phyloP scores from a whole-genome alignment of 2,888 invertebrate species.

The Microplitis manilae region DNA sequence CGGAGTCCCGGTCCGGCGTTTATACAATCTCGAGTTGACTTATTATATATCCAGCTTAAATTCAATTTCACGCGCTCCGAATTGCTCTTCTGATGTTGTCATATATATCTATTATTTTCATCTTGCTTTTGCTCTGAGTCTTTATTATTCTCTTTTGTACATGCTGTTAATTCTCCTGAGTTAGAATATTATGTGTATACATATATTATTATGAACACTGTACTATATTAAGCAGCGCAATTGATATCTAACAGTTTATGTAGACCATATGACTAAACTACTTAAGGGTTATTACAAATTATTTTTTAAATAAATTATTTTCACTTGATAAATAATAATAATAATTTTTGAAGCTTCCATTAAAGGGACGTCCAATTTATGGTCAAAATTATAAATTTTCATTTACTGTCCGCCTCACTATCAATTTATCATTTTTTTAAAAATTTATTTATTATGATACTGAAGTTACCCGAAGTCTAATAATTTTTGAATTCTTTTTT shows the following conservation, averaged over 20 bases:
- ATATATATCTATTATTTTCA: background rate
- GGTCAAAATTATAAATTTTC: too few species aligned
- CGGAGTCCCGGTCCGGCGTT: conserved; percentile 46
- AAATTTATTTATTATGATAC: too few species aligned
- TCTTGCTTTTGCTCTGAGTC: background rate
- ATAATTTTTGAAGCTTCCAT: too few species aligned
- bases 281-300: background rate
- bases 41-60: conserved; percentile 39
- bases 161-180: background rate
- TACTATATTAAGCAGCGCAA: conserved; percentile 14
- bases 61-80: conserved; percentile 46
- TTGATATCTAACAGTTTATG: conserved; percentile 19
- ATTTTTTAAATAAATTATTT: background rate
- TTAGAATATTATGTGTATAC: background rate
- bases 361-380: too few species aligned
- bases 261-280: conserved; percentile 20
- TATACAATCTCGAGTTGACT: conserved; percentile 43
- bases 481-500: too few species aligned
- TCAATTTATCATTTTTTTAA: background rate
- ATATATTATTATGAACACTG: conserved; percentile 33
- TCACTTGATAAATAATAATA: too few species aligned
- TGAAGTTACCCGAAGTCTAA: too few species aligned
- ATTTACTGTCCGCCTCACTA: too few species aligned
- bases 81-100: background rate
- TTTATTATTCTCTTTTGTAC: conserved; percentile 14